A percentile compares a stretch with the other conserved stretches of the same genome.
phyloP scores from a whole-genome alignment of 2,888 invertebrate genomes.

The Zhengitettix transpicula region DNA sequence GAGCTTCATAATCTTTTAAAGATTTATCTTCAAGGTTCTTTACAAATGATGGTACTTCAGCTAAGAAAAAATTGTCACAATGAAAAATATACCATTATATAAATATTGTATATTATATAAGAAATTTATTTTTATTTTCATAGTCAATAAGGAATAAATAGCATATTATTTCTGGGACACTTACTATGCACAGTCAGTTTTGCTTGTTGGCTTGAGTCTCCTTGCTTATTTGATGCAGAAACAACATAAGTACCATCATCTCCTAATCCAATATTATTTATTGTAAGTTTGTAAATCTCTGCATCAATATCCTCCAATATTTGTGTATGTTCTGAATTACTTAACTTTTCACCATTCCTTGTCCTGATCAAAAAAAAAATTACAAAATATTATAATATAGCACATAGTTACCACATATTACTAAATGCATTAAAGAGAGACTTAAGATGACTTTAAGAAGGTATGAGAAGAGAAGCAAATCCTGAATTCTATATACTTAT shows the following conservation, averaged over 20 bases:
- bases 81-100: constrained; percentile 2
- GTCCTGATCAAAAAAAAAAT: constrained; percentile 26
- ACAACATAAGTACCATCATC: constrained; percentile 69
- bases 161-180: constrained; percentile 12
- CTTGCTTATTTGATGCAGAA: constrained; percentile 59
- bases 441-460: no score
- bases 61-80: constrained; percentile 27
- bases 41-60: constrained; percentile 59
- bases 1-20: constrained; percentile 52
- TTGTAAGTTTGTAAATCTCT: constrained; percentile 51
- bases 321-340: constrained; percentile 36
- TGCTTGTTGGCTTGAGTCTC: constrained; percentile 51
- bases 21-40: constrained; percentile 49
- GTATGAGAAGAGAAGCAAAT: no score
- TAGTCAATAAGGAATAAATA: background rate
- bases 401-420: no score
- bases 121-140: background rate
- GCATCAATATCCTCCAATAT: constrained; percentile 40
- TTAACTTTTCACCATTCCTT: constrained; percentile 44
- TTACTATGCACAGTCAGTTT: constrained; percentile 57
- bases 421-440: no score
- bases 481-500: no score
- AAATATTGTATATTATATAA: background rate
- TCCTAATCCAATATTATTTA: constrained; percentile 49
- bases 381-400: no score